Evolutionary conservation across 2,888 invertebrate species (phyloP).

Genomic region (Drosophila rellima): DNA sequence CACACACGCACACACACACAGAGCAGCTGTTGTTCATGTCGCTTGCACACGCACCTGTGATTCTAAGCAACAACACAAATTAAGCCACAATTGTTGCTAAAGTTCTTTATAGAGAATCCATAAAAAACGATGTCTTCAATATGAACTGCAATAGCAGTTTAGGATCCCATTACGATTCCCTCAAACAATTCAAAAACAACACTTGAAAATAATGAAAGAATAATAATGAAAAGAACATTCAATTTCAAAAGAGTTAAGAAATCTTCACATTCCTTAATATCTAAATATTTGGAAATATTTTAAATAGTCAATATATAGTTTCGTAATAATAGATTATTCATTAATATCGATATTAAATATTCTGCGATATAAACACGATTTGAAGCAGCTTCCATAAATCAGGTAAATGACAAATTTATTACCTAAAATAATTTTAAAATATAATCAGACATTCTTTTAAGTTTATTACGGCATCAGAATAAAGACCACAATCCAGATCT

Average conservation of each 20-base stretch:
- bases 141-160: constrained; percentile 1
- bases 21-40: constrained; percentile 31
- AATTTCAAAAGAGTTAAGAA: background rate
- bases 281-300: background rate
- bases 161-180: constrained; percentile 8
- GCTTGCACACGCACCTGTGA: constrained; percentile 47
- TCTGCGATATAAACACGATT: too few species aligned
- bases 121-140: background rate
- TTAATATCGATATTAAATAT: too few species aligned
- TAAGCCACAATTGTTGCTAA: constrained; percentile 11
- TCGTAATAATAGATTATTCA: too few species aligned
- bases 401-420: too few species aligned
- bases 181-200: constrained; percentile 5
- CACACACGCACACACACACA: constrained; percentile 18
- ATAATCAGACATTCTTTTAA: too few species aligned
- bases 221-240: too few species aligned
- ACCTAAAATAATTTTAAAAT: too few species aligned
- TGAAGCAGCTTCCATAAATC: too few species aligned
- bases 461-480: too few species aligned
- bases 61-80: constrained; percentile 19
- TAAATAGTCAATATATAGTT: background rate
- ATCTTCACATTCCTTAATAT: background rate
- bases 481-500: too few species aligned
- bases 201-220: too few species aligned
- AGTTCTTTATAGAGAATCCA: background rate